phyloP scores from a whole-genome alignment of 2,888 invertebrate genomes.

The Podabrus alpinus region DNA sequence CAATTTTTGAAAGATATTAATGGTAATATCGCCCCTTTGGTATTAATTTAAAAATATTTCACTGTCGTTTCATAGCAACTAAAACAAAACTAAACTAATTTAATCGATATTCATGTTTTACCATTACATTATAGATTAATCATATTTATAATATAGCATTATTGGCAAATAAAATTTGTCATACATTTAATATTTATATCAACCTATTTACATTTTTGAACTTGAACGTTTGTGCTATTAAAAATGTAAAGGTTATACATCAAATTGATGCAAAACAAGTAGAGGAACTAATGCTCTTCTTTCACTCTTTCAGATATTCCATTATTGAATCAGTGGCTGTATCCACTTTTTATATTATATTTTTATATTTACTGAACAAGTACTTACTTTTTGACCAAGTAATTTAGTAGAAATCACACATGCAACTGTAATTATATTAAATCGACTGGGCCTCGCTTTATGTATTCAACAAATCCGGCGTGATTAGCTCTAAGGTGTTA shows the following conservation, averaged over 20 bases:
- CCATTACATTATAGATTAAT: background rate
- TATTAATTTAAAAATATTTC: background rate
- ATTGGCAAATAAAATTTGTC: background rate
- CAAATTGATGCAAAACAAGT: background rate
- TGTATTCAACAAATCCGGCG: background rate
- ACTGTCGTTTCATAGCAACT: background rate
- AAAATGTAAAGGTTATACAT: background rate
- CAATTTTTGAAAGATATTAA: background rate
- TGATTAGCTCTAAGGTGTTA: background rate
- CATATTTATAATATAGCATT: background rate
- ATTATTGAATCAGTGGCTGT: background rate
- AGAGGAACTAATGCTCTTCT: no score
- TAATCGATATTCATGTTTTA: background rate
- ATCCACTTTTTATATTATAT: background rate
- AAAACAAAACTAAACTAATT: background rate
- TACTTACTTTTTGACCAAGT: background rate
- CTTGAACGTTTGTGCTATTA: background rate
- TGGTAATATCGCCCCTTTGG: background rate
- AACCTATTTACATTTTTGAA: background rate
- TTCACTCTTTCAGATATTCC: background rate
- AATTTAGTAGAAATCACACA: background rate
- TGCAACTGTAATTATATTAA: background rate
- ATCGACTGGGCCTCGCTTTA: background rate
- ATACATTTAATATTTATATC: background rate
- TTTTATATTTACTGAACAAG: background rate